Conservation (phyloP, 2,113 vertebrate species). For the Mirza zaza region DNA sequence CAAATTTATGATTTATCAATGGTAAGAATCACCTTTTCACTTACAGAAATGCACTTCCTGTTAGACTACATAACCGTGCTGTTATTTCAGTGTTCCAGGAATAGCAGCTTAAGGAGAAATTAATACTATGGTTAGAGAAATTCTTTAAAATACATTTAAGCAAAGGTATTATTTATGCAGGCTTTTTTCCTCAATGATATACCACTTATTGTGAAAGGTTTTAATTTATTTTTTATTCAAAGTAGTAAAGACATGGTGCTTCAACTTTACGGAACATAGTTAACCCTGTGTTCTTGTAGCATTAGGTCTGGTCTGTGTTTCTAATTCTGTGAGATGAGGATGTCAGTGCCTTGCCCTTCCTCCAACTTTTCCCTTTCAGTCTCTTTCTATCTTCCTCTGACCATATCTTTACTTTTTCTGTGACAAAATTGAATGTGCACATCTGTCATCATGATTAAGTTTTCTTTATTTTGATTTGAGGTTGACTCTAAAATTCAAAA, state of each 20-base stretch:
- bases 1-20: slow-evolving; percentile 91
- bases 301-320: neutral
- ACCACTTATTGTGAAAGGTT: neutral
- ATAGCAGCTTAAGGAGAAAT: slow-evolving; percentile 21
- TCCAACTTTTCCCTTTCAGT: neutral
- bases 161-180: neutral
- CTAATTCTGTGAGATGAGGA: neutral
- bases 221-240: slow-evolving; percentile 11
- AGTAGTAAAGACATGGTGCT: neutral
- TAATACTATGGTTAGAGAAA: neutral
- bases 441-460: neutral
- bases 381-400: neutral
- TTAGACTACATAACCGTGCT: neutral
- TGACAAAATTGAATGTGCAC: neutral
- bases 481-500: neutral
- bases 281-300: neutral
- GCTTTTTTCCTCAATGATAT: neutral
- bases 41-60: slow-evolving; percentile 3
- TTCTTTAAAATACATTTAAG: neutral
- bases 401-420: neutral
- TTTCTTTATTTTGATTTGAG: slow-evolving; percentile 35
- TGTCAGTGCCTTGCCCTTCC: neutral
- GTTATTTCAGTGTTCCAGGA: neutral
- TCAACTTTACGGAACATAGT: rapidly evolving
- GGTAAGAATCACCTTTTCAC: slow-evolving; percentile 85